Evolutionary conservation across 2,888 invertebrate species (phyloP), one percentile per base, ranked within the genome.

Genomic region (Gymnoscelis rufifasciata): DNA sequence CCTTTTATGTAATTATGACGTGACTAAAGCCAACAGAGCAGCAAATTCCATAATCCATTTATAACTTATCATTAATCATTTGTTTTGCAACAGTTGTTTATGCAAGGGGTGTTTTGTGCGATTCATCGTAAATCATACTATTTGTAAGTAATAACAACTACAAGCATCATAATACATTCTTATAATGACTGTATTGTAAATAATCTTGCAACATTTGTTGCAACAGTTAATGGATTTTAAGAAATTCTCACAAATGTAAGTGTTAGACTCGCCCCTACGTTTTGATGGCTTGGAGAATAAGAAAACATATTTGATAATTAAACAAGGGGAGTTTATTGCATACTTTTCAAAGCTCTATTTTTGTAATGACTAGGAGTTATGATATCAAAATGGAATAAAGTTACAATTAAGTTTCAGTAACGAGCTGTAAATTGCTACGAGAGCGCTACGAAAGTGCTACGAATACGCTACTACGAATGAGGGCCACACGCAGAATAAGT

Each of bases 391-490:
- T n/a, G n/a, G n/a, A n/a, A n/a, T n/a, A n/a, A n/a, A n/a, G n/a
- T n/a, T n/a, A n/a, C n/a, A n/a, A n/a, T n/a, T n/a, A 19, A 19
- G 19, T 19, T 19, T 19, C 5, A 19, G 19, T 19, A 19, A 19
- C 2, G 19, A 19, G 41, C 52, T 51, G 51, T 48, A 47, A 41
- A 15, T 2, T 19, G 19, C 10, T 33, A 19, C 14, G 33, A 8
- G 8, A 12, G 13, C 12, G 7, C 4, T 13, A 31, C 31, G 13
- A 13, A 31, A 23, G 29, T 28, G 63, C 68, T 68, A 68, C 66
- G 63, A 49, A 33, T 68, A 68, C 68, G 66, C 6, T 15, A 31
- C 43, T 54, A 56, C 52, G 47, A 38, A 52, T 51, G 54, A 53
- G 59, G 52, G 54, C 51, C 60, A 58, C 46, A 8, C 52, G 47